Evolutionary conservation across 2,797 vertebrate species (phyloP).

Genomic region (Tokudaia muenninki): DNA sequence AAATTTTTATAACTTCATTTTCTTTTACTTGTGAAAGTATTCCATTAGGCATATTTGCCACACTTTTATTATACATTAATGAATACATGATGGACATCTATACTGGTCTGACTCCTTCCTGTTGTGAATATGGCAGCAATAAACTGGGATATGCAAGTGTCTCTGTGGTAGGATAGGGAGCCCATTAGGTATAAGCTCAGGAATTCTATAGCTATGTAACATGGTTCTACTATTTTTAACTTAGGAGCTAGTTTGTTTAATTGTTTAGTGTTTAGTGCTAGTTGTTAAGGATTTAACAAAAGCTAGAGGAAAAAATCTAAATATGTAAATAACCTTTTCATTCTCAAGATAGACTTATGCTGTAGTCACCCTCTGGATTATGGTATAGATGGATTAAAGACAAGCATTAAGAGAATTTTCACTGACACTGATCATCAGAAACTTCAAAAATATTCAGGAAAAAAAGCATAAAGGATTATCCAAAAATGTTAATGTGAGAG

Average conservation of each 20-base stretch:
- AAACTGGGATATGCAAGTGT: not conserved
- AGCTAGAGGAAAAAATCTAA: constrained; percentile 28
- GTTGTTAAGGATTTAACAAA: constrained; percentile 33
- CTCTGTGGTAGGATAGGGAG: not conserved
- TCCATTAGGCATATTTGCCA: no score
- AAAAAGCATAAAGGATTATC: not conserved
- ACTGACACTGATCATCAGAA: constrained; percentile 50
- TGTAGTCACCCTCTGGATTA: not conserved
- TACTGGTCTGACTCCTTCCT: no score
- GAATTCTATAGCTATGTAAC: not conserved
- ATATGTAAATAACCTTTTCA: constrained; percentile 3
- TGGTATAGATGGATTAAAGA: constrained; percentile 8
- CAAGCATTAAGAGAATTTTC: not conserved
- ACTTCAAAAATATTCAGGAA: not conserved
- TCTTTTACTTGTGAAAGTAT: not conserved
- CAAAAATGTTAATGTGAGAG: not conserved
- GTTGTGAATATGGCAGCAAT: not conserved
- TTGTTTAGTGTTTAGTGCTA: no score
- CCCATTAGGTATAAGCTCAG: no score
- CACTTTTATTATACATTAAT: not conserved
- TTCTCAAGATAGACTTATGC: not conserved
- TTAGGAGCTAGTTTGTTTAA: not conserved
- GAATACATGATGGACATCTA: not conserved
- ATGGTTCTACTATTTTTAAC: not conserved
- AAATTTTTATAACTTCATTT: not conserved